Evolutionary conservation across 2,797 vertebrate species (phyloP).

Genomic region (Crocidura indochinensis): DNA sequence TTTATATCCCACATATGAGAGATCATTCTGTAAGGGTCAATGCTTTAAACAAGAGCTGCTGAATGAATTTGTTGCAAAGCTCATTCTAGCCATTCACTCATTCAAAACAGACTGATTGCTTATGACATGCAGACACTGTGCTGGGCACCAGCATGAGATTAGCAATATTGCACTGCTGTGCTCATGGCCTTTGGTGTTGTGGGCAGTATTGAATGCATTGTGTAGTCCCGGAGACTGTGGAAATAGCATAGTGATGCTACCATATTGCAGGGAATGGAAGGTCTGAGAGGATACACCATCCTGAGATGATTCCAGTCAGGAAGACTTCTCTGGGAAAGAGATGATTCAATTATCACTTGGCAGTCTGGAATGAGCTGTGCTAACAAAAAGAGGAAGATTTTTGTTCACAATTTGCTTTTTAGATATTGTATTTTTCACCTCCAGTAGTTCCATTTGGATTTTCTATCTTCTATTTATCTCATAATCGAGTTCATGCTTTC

Average conservation of each 20-base stretch:
- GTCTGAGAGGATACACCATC: neutral
- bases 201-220: neutral
- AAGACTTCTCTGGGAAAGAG: neutral
- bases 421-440: slow-evolving; percentile 35
- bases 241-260: too few relatives aligned
- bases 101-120: neutral
- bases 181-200: accelerated
- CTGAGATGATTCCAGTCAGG: neutral
- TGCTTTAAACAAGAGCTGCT: neutral
- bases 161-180: neutral
- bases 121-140: neutral
- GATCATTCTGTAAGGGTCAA: too few relatives aligned
- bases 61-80: neutral
- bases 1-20: too few relatives aligned
- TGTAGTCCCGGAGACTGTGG: accelerated
- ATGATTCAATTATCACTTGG: neutral
- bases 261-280: neutral
- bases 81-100: neutral
- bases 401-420: slow-evolving; percentile 28
- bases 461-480: slow-evolving; percentile 61
- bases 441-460: slow-evolving; percentile 22
- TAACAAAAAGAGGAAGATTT: neutral
- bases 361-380: neutral
- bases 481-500: slow-evolving; percentile 37
- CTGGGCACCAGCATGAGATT: neutral